Conservation (phyloP, 2,797 vertebrate genomes). For the Leuciscus waleckii region DNA sequence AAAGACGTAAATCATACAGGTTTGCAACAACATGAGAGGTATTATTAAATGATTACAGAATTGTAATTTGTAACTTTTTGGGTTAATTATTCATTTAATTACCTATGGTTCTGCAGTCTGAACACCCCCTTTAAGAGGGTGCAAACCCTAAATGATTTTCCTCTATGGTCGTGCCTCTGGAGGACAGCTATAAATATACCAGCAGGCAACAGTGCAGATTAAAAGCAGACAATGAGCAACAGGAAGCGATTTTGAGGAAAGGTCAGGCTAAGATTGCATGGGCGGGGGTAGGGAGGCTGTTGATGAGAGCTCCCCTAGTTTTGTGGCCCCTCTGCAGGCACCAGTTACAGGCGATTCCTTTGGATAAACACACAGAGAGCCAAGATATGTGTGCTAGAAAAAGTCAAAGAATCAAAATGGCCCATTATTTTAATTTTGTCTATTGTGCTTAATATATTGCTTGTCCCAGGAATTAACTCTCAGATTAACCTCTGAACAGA, state of each 20-base stretch:
- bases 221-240: constrained; percentile 65
- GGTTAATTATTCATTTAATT: background rate
- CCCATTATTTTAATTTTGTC: background rate
- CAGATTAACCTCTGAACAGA: constrained; percentile 13
- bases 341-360: constrained; percentile 1
- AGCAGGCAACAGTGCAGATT: constrained; percentile 58
- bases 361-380: constrained; percentile 9
- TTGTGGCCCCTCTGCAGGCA: background rate
- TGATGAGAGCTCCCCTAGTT: constrained; percentile 1
- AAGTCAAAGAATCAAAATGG: background rate
- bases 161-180: constrained; percentile 54
- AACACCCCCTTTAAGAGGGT: background rate
- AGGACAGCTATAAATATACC: constrained; percentile 61
- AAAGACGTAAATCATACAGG: background rate
- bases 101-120: background rate
- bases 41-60: background rate
- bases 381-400: background rate
- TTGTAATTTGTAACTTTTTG: background rate
- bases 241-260: constrained; percentile 66
- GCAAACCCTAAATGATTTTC: constrained; percentile 45
- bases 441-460: background rate
- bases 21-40: background rate
- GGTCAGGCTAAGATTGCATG: constrained; percentile 62
- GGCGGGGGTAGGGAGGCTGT: constrained; percentile 14
- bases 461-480: background rate